Evolutionary conservation across 2,797 vertebrate species (phyloP), one percentile per base, ranked within the genome.

Genomic region (Cuniculus paca): DNA sequence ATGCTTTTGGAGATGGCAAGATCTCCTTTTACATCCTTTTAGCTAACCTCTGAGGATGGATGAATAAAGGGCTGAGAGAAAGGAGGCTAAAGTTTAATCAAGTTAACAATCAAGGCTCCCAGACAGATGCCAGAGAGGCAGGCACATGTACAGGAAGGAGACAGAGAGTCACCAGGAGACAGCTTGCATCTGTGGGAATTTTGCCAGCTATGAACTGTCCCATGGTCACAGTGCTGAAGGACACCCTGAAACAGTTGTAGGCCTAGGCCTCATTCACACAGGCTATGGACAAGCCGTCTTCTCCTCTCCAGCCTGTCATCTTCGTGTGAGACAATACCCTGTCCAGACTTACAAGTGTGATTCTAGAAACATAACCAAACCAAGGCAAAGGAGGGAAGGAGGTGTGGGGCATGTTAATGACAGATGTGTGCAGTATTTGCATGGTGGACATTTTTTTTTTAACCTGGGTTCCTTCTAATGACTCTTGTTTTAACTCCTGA

Each of bases 401-500:
- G 14, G 56, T 5, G n/a, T 54, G 28, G 14, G 72, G 26, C 16
- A 1, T 60, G n/a, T 36, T 65, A 28, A 70, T 58, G 50, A 81
- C 63, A 61, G 70, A 31, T 1, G 20, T 48, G 52, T 31, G 3
- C 0, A 1, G 4, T 19, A 31, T n/a, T 80, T 2, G 2, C 3
- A 31, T 4, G 77, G 4, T 54, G 90, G 1, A 26, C 92, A 19
- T 94, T 97, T 94, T 56, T 70, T 72, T 45, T 48, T 75, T 16
- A 28, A 78, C 83, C 50, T 50, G 24, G 94, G 52, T 84, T 96
- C 61, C 84, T 97, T 96, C 94, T 77, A 11, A 72, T 79, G 90
- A 88, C 89, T 97, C 88, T 78, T 96, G 75, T 54, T 70, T 10
- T 93, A 97, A 87, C 92, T 88, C 93, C 56, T 60, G 79, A 80